Base-by-base conservation (phyloP, 2,888 invertebrate species). In the Apoderus coryli region DNA sequence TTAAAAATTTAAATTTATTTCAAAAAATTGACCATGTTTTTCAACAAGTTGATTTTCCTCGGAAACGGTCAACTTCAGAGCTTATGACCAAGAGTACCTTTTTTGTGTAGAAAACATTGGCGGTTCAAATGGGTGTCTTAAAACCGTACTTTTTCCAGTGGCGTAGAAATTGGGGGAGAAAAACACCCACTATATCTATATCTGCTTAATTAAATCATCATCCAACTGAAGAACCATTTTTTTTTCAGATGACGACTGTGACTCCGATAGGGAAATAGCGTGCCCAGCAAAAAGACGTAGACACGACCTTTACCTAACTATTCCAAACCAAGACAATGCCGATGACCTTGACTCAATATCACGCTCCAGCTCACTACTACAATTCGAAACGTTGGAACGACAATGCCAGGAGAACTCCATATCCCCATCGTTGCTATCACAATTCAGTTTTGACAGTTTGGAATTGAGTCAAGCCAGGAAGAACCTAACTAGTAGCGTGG, bases 321-420 rank as follows among this genome's bases (percentile, higher is more conserved):
- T 19, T 19, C 19, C 19, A 19, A n/a, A 9, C 37, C 59, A 60
- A 34, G 54, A 57, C 35, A n/a, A n/a, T n/a, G n/a, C n/a, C n/a
- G 57, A 54, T 19, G 59, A 61, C 14, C 61, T 60, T 42, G 64
- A 68, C 31, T 76, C 76, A 27, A 63, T 78, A 9, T 79, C 79
- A 45, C 71, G 84, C 41, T 80, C 81, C 37, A 80, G 80, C 41
- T 82, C 82, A 44, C 63, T 86, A 38, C 67, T 85, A 38, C 84
- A 84, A 57, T 86, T 86, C 57, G 85, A 85, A 59, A 80, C 78
- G 3, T 61, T 85, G 36, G 85, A 85, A 53, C 69, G 72, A 25
- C 75, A 74, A 44, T 64, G 75, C 47, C 69, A 69, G 46, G 60
- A 57, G 27, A 53, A 56, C 9, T 53, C 51, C 32, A 56, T 55